Evolutionary conservation across 92 coral and sea anemone species (phyloP), one percentile per base, ranked within the genome.

Genomic region (Phenganax marumi): DNA sequence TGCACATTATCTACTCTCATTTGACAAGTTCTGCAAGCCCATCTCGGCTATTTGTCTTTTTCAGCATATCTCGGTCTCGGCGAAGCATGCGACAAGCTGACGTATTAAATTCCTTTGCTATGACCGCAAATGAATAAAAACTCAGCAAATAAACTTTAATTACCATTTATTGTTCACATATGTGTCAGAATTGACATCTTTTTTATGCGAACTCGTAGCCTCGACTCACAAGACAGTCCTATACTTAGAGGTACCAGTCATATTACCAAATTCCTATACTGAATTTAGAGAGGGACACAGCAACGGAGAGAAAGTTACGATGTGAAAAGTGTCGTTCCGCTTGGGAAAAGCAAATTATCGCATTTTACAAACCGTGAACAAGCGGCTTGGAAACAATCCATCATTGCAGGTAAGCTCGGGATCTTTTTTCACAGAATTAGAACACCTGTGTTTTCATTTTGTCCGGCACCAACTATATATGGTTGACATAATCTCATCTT

Each of bases 91-190:
- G 16, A 14, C 72, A 66, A 66, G 6, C 0, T 33, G 16, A 66
- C 49, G 19, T 66, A 66, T 66, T 6, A 66, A 7, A 25, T 33
- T 22, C 26, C 72, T 33, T 66, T 33, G 72, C 48, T 12, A 10
- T 25, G 72, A 66, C 11, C 43, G 72, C 6, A 33, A 58, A 21
- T 54, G 68, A 76, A 76, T 22, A 57, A 26, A 43, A 54, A 26
- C 1, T 23, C 13, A 76, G 56, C 81, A 54, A 76, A 54, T 76
- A 56, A 76, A 16, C 22, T 76, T 76, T 76, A 76, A 76, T 76
- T 21, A 76, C 81, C 65, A 25, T 57, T 54, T 25, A 57, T 55
- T 54, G 52, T 26, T 12, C 69, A 76, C 8, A 54, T 50, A 76
- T 74, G 53, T 76, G 81, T 76, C 68, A 76, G 49, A 76, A 48